Evolutionary conservation across 2,888 invertebrate species (phyloP).

Genomic region (Hartigia nigra): DNA sequence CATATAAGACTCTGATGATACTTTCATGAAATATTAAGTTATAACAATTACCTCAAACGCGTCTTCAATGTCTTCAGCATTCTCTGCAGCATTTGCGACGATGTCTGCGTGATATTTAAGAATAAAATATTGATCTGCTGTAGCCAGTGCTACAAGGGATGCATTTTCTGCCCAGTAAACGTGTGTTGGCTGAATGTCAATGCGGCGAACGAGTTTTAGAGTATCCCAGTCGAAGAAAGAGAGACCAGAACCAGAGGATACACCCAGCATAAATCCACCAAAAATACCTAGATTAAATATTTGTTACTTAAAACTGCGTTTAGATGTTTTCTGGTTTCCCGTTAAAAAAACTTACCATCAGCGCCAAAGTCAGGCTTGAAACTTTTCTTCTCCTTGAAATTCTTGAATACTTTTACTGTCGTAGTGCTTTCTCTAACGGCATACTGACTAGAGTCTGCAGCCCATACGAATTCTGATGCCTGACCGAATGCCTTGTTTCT

Average conservation of each 20-base stretch:
- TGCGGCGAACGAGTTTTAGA: conserved; percentile 89
- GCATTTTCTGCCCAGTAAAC: conserved; percentile 98
- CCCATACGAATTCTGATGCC: conserved; percentile 99
- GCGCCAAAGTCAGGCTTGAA: conserved; percentile 98
- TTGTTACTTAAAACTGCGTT: neutral
- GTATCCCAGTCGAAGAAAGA: conserved; percentile 98
- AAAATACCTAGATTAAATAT: conserved; percentile 76
- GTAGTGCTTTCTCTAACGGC: conserved; percentile 90
- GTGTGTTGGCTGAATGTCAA: conserved; percentile 94
- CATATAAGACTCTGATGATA: neutral
- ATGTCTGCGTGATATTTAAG: conserved; percentile 87
- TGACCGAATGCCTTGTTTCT: conserved; percentile 98
- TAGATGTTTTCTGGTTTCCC: neutral
- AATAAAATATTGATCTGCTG: conserved; percentile 95
- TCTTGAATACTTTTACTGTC: conserved; percentile 94
- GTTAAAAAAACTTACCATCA: conserved; percentile 74
- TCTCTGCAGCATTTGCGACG: conserved; percentile 81
- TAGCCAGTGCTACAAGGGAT: conserved; percentile 91
- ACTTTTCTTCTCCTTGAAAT: conserved; percentile 96
- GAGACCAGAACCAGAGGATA: conserved; percentile 90
- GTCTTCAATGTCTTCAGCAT: conserved; percentile 87
- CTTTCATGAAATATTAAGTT: conserved; percentile 24
- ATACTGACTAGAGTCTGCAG: conserved; percentile 93
- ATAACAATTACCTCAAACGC: conserved; percentile 84
- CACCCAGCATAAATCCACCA: conserved; percentile 91